Percentiles rank a stretch among this genome's conserved stretches.
phyloP scores from a whole-genome alignment of 2,113 vertebrate species.

The Condylura cristata region DNA sequence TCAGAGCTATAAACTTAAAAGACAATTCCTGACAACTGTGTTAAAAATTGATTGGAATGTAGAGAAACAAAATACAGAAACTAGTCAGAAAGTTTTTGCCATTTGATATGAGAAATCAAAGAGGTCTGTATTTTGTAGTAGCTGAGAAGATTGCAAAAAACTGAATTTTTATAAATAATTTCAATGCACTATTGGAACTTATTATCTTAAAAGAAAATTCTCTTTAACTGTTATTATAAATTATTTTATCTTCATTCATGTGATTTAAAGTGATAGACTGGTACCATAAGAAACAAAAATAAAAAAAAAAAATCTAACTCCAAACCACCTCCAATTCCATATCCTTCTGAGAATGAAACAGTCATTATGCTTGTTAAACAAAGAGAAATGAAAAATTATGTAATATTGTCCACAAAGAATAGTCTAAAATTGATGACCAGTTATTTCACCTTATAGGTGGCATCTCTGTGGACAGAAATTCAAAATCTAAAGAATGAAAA shows the following conservation, averaged over 20 bases:
- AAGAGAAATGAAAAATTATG: background rate
- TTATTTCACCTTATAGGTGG: background rate
- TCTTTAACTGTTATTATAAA: background rate
- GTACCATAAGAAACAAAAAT: background rate
- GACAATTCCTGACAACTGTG: background rate
- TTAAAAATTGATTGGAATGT: background rate
- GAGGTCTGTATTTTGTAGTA: background rate
- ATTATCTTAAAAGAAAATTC: background rate
- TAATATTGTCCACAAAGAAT: background rate
- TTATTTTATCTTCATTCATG: background rate
- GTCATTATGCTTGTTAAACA: background rate
- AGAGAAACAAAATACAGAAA: background rate
- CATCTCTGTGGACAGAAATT: background rate
- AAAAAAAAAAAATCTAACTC: background rate
- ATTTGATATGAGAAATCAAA: background rate
- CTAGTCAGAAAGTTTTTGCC: background rate
- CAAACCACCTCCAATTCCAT: background rate
- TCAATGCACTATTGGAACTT: background rate
- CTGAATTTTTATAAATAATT: background rate
- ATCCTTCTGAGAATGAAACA: background rate
- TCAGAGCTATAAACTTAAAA: background rate
- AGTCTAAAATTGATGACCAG: background rate
- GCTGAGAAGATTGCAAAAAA: background rate
- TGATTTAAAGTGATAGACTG: background rate
- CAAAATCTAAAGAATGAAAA: conserved; percentile 1